Evolutionary conservation across 1,140 invertebrate genomes (phyloP), one percentile per base, ranked within the genome.

Genomic region (Sitobion miscanthi): DNA sequence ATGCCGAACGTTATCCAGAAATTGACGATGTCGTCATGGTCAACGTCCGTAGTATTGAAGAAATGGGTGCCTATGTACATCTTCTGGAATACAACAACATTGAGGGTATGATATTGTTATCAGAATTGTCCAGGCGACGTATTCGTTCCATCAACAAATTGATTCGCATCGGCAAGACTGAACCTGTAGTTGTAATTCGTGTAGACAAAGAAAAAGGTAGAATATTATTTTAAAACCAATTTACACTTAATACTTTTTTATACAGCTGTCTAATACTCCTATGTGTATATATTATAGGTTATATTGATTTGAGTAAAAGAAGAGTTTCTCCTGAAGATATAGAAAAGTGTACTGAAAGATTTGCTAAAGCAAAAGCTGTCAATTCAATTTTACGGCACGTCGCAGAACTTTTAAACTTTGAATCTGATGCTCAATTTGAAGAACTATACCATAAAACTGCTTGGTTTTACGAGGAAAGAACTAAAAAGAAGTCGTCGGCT

Each of bases 11-110:
- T 95, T 99, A 99, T 96, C 99, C 99, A 0, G 99, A 99, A 95
- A 97, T 99, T 57, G 99, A 99, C 94, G 99, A 99, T 97, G 99
- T 99, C 54, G 99, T 99, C 23, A 99, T 99, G 99, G 99, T 99
- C 9, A 99, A 99, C 95, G 99, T 99, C 4, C 96, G 98, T 30
- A 98, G 98, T 94, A 99, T 99, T 94, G 99, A 99, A 62, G 99
- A 99, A 96, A 99, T 99, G 99, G 99, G 99, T 94, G 99, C 99
- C 11, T 99, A 99, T 95, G 99, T 99, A 8, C 98, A 99, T 95
- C 96, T 99, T 89, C 96, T 99, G 91, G 99, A 99, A 96, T 99
- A 99, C 95, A 99, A 99, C 95, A 99, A 99, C 95, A 99, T 99
- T 94, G 99, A 99, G 95, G 99, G 99, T 94, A 99, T 98, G 98